phyloP scores from a whole-genome alignment of 2,888 invertebrate genomes.

The Drosophila quasianomalipes region DNA sequence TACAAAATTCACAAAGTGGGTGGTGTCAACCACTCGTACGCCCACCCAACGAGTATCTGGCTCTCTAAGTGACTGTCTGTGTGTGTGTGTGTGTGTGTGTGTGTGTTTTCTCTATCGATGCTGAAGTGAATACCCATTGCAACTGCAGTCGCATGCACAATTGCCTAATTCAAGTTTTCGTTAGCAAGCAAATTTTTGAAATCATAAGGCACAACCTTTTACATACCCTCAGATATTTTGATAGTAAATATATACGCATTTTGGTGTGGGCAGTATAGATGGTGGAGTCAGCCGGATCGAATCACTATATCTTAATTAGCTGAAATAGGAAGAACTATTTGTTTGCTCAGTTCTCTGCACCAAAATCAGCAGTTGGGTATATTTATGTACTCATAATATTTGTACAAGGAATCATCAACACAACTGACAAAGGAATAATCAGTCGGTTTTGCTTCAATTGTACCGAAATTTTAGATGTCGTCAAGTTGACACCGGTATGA shows the following conservation, averaged over 20 bases:
- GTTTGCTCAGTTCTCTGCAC: background rate
- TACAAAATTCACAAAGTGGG: slow-evolving; percentile 34
- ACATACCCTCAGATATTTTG: background rate
- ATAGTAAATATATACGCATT: background rate
- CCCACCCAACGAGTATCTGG: background rate
- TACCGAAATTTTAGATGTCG: background rate
- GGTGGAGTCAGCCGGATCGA: background rate
- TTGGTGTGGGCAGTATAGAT: background rate
- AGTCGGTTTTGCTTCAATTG: background rate
- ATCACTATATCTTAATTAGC: background rate
- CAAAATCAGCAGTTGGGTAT: background rate
- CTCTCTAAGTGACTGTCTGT: background rate
- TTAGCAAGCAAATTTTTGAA: too few species aligned
- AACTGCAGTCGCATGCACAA: background rate
- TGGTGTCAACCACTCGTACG: slow-evolving; percentile 21
- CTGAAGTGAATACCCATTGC: background rate
- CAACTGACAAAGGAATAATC: background rate
- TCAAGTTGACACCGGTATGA: background rate
- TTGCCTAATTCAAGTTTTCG: background rate
- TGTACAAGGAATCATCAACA: background rate
- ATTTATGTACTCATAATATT: background rate
- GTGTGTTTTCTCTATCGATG: slow-evolving; percentile 22
- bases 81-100: background rate
- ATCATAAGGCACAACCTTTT: background rate
- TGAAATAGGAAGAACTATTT: background rate